Conservation (phyloP, 2,113 vertebrate genomes). For the Gavialis gangeticus region DNA sequence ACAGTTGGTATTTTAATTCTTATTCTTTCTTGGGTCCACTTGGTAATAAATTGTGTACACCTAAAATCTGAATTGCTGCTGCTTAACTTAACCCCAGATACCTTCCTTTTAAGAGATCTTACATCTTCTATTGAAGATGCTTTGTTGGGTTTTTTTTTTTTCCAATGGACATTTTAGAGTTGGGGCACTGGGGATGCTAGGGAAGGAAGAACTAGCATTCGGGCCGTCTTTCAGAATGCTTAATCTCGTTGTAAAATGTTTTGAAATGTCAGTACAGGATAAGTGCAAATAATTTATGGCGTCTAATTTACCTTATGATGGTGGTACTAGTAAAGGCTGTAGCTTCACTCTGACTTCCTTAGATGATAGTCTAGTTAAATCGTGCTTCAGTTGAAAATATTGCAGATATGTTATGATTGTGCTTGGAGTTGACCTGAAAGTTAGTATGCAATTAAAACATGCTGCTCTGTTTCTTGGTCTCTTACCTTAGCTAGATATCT, state of each 20-base stretch:
- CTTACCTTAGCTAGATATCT: not conserved
- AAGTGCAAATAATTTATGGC: not conserved
- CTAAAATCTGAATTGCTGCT: not conserved
- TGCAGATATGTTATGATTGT: not conserved
- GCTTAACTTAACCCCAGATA: not conserved
- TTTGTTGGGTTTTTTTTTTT: not conserved
- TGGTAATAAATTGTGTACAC: not conserved
- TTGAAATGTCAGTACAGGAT: not conserved
- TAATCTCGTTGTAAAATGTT: not conserved
- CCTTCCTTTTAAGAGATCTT: not conserved
- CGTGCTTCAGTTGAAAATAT: not conserved
- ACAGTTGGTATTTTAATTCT: not conserved
- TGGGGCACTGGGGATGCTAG: not conserved
- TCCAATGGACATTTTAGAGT: not conserved
- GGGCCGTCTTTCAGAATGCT: not conserved
- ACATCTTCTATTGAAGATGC: not conserved
- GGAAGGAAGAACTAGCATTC: not conserved
- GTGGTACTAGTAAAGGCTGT: not conserved
- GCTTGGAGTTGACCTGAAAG: not conserved
- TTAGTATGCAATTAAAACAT: not conserved
- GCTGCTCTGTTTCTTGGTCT: not conserved
- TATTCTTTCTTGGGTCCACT: not conserved
- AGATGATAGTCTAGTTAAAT: not conserved
- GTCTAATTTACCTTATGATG: not conserved
- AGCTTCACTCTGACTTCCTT: not conserved